Percentiles rank a stretch among this genome's conserved stretches.
Evolutionary conservation across 2,888 invertebrate species (phyloP).

Genomic region (Capitulum mitella): DNA sequence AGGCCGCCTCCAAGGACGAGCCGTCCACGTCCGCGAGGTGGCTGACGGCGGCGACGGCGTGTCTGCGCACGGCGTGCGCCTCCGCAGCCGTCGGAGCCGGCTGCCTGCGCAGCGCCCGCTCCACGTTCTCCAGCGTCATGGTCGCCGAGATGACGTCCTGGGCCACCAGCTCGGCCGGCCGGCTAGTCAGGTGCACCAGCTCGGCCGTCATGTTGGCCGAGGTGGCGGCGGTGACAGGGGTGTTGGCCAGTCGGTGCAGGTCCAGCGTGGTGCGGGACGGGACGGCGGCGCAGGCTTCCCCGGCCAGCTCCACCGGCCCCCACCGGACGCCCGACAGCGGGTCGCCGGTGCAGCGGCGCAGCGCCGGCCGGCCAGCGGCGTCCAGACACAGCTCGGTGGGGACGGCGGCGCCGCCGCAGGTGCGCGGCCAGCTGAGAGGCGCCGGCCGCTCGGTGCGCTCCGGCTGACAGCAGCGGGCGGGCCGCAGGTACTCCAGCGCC

Average conservation of each 20-base stretch:
- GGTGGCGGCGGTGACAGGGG: background rate
- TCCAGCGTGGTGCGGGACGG: background rate
- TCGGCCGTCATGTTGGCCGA: background rate
- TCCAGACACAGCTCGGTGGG: constrained; percentile 54
- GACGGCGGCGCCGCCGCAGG: constrained; percentile 42
- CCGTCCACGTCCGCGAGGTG: background rate
- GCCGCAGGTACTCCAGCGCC: background rate
- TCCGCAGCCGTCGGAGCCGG: background rate
- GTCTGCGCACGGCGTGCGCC: background rate
- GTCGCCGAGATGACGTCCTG: background rate
- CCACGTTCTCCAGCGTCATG: background rate
- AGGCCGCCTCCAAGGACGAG: background rate
- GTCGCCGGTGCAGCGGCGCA: constrained; percentile 53
- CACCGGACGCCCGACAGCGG: constrained; percentile 54
- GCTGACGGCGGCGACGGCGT: background rate
- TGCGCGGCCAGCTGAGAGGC: constrained; percentile 1
- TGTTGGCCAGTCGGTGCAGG: background rate
- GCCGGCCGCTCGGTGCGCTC: background rate
- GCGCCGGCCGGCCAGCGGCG: constrained; percentile 50
- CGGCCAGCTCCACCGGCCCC: constrained; percentile 39
- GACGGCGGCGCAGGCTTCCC: background rate
- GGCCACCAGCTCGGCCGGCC: background rate
- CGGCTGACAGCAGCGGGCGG: background rate
- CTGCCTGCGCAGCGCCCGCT: background rate
- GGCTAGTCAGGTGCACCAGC: background rate